These are phyloP conservation scores for Oreocharis arfaki DNA, from an alignment of 2,113 vertebrate genomes.

Conservation along the genomic window DNA sequence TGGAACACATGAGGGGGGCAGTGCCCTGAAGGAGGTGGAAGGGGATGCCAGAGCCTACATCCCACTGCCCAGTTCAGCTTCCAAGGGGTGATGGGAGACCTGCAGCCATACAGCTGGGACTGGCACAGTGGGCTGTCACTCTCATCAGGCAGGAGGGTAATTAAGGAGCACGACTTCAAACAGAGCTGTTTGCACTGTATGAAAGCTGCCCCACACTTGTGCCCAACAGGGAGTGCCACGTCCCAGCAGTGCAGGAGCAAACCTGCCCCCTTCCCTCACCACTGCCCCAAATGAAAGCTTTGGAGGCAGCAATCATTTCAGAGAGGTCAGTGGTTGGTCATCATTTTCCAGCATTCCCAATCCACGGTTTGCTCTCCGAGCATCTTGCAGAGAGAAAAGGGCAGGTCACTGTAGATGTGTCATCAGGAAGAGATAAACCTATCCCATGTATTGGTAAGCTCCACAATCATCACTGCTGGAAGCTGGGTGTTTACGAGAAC, in stretches of 20 bases:
- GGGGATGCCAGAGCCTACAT: neutral
- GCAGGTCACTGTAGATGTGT: neutral
- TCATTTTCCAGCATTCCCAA: neutral
- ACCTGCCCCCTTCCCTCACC: neutral
- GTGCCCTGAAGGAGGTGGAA: neutral
- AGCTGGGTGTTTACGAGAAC: neutral
- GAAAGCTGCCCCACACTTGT: rapidly evolving
- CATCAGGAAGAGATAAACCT: neutral
- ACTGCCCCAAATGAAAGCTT: neutral
- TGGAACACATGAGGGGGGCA: rapidly evolving
- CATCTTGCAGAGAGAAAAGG: neutral
- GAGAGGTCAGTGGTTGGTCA: neutral
- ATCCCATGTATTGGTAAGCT: neutral
- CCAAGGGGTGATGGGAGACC: neutral
- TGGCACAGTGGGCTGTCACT: neutral
- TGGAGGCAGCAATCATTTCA: neutral
- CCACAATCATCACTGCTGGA: neutral
- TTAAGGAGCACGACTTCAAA: neutral
- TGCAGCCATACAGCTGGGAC: neutral
- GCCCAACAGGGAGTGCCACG: rapidly evolving
- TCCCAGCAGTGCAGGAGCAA: neutral
- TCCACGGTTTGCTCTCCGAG: neutral
- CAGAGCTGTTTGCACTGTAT: neutral
- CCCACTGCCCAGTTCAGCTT: neutral
- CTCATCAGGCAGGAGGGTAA: neutral